These are phyloP conservation scores for Euwallacea similis DNA, from an alignment of 1,140 invertebrate species.

Conservation along the genomic window DNA sequence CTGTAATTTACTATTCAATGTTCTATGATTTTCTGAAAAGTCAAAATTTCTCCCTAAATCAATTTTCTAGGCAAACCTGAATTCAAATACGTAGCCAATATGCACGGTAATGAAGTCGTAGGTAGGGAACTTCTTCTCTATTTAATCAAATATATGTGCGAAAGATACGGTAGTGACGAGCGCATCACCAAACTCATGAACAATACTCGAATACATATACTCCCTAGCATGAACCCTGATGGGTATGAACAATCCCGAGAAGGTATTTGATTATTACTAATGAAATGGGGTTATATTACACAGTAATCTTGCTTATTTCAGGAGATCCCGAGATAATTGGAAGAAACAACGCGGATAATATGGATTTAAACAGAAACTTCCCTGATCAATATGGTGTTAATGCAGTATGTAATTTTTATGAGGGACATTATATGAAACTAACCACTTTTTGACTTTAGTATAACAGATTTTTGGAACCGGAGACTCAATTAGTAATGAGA, in stretches of 20 bases:
- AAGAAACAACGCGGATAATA: conserved; percentile 75
- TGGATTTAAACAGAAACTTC: conserved; percentile 97
- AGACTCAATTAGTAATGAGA: conserved; percentile 88
- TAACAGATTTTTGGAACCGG: conserved; percentile 72
- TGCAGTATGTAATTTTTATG: conserved; percentile 56
- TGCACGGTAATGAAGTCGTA: conserved; percentile 97
- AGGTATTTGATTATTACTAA: conserved; percentile 54
- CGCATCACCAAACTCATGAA: conserved; percentile 78
- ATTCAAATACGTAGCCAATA: conserved; percentile 93
- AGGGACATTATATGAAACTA: conserved; percentile 8
- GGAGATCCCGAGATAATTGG: conserved; percentile 73
- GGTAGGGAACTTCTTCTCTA: conserved; percentile 83
- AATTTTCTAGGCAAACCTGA: conserved; percentile 71
- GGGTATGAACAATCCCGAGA: conserved; percentile 81
- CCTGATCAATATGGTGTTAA: conserved; percentile 83
- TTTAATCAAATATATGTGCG: conserved; percentile 84
- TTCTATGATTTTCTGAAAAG: background rate
- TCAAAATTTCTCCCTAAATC: too few relatives aligned
- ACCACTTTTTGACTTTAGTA: conserved; percentile 52
- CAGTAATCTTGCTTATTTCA: conserved; percentile 40
- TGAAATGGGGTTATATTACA: background rate
- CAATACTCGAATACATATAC: conserved; percentile 83
- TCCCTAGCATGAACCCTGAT: conserved; percentile 98
- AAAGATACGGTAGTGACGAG: conserved; percentile 75
- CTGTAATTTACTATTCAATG: too few relatives aligned